Evolutionary conservation across 1,140 invertebrate genomes (phyloP).

Genomic region (Trypoxylus dichotomus): DNA sequence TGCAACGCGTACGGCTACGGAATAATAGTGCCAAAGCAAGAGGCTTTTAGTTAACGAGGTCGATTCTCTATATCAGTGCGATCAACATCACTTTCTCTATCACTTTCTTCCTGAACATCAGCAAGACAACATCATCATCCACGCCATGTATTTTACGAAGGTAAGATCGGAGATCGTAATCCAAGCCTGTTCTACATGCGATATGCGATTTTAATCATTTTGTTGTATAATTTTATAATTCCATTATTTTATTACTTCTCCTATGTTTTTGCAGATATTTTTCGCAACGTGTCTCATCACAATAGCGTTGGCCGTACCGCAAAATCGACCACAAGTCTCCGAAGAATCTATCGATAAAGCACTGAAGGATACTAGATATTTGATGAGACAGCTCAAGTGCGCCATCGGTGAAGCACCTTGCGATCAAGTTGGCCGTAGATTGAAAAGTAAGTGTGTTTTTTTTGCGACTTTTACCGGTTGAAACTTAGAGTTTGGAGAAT

Average conservation of each 20-base stretch:
- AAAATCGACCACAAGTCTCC: slow-evolving; percentile 57
- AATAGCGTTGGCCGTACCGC: slow-evolving; percentile 20
- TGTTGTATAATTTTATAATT: not conserved
- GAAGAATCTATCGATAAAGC: slow-evolving; percentile 67
- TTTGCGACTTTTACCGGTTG: not conserved
- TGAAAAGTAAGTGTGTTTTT: slow-evolving; percentile 65
- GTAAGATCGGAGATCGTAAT: too few species aligned
- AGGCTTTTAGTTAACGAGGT: slow-evolving; percentile 3
- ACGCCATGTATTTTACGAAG: not conserved
- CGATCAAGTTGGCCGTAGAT: slow-evolving; percentile 67
- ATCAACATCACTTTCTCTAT: slow-evolving; percentile 27
- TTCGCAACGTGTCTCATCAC: not conserved
- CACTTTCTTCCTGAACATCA: slow-evolving; percentile 32
- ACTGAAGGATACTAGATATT: slow-evolving; percentile 68
- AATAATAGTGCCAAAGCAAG: slow-evolving; percentile 10
- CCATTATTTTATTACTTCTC: not conserved
- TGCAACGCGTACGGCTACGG: not conserved
- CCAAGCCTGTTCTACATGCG: not conserved
- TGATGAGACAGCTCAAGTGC: slow-evolving; percentile 70
- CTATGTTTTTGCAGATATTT: not conserved
- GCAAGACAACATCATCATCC: not conserved
- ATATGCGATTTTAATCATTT: not conserved
- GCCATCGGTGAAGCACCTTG: slow-evolving; percentile 70
- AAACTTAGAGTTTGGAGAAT: too few species aligned
- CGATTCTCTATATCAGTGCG: not conserved